Percentiles rank a stretch among this genome's conserved stretches.
Evolutionary conservation across 1,140 invertebrate species (phyloP).

Genomic region (Zaprionus inermis): DNA sequence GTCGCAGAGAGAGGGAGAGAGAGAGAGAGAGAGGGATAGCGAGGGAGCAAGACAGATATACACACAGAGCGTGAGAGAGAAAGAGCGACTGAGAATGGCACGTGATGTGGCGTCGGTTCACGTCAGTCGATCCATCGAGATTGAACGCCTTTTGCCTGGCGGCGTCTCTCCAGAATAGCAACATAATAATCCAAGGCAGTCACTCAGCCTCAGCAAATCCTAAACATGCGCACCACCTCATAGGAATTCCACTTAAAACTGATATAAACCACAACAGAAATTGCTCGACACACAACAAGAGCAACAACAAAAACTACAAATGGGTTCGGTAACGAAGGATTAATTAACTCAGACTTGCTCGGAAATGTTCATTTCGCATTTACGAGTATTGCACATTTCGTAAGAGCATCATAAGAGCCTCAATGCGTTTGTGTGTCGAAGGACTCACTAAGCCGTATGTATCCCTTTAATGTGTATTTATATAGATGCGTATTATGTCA

Average conservation of each 20-base stretch:
- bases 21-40: background rate
- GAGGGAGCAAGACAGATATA: too few relatives aligned
- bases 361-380: background rate
- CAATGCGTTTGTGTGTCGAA: too few relatives aligned
- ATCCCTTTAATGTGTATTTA: too few relatives aligned
- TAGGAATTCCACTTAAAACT: background rate
- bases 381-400: background rate
- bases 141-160: background rate
- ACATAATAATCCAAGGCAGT: background rate
- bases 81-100: background rate
- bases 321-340: slow-evolving; percentile 1
- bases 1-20: background rate
- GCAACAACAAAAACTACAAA: background rate
- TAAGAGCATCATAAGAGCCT: background rate
- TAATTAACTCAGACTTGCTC: background rate
- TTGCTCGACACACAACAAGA: background rate
- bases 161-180: background rate
- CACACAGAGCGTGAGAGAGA: too few relatives aligned
- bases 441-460: too few relatives aligned
- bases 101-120: background rate
- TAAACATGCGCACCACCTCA: background rate
- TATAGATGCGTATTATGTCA: too few relatives aligned
- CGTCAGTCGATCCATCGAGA: background rate
- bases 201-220: background rate
- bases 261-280: background rate